phyloP scores from a whole-genome alignment of 1,140 invertebrate species.

The Diachasmimorpha longicaudata region DNA sequence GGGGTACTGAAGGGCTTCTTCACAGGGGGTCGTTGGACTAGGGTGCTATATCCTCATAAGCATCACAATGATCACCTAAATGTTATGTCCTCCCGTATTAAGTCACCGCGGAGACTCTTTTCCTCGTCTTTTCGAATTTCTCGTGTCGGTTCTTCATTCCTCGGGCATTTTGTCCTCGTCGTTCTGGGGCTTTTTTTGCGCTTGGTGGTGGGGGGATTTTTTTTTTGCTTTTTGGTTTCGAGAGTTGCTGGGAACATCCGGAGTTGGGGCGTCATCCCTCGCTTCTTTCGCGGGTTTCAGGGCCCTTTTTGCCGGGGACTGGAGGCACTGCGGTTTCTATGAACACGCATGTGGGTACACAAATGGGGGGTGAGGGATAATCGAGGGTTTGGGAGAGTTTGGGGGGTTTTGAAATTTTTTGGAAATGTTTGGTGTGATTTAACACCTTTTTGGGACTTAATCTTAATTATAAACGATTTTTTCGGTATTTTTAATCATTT shows the following conservation, averaged over 20 bases:
- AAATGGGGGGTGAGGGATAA: neutral
- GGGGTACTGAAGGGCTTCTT: neutral
- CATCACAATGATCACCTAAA: slow-evolving; percentile 29
- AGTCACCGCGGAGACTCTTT: slow-evolving; percentile 27
- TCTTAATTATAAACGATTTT: too few relatives aligned
- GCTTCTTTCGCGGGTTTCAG: neutral
- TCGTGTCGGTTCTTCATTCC: neutral
- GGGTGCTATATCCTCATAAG: slow-evolving; percentile 27
- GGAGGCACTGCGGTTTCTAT: slow-evolving; percentile 17
- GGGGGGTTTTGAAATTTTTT: slow-evolving; percentile 5
- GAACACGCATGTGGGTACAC: slow-evolving; percentile 22
- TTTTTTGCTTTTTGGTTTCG: neutral
- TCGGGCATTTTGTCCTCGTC: neutral
- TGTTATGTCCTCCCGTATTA: slow-evolving; percentile 32
- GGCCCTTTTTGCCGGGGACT: neutral
- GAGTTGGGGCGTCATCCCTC: neutral
- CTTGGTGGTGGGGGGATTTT: neutral
- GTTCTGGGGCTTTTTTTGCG: neutral
- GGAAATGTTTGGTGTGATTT: too few relatives aligned
- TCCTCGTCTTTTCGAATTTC: slow-evolving; percentile 16
- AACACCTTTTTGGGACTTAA: too few relatives aligned
- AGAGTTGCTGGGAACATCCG: slow-evolving; percentile 4
- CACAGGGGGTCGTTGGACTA: slow-evolving; percentile 27
- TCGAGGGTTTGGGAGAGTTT: neutral
- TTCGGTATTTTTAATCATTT: too few relatives aligned